Percentiles rank a stretch among this genome's conserved stretches.
phyloP scores from a whole-genome alignment of 1,140 invertebrate species.

The Parasteatoda tepidariorum region DNA sequence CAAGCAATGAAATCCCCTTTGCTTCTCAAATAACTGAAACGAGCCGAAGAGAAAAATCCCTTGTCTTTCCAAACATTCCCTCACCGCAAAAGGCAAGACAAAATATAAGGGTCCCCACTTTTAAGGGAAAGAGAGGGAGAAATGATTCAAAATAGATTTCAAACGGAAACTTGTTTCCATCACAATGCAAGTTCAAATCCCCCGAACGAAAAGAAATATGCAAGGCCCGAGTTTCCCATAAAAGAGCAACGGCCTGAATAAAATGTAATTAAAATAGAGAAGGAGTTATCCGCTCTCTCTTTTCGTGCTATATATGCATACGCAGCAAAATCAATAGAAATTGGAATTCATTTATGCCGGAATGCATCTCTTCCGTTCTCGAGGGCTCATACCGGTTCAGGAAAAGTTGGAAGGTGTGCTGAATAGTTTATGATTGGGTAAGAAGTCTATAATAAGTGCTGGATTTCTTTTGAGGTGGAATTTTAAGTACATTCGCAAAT shows the following conservation, averaged over 20 bases:
- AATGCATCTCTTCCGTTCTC: background rate
- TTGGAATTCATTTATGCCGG: background rate
- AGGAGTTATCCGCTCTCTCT: background rate
- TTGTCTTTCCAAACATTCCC: background rate
- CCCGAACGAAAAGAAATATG: background rate
- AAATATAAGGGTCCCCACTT: background rate
- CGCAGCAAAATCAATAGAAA: background rate
- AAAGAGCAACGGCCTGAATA: background rate
- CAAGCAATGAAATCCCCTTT: no score
- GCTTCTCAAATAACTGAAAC: no score
- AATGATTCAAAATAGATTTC: background rate
- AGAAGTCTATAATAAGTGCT: no score
- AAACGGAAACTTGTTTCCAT: background rate
- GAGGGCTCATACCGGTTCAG: background rate
- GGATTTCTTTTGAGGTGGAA: no score
- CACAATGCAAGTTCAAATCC: background rate
- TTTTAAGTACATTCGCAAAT: no score
- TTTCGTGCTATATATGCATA: background rate
- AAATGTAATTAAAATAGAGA: background rate
- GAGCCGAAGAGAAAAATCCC: background rate
- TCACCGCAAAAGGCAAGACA: background rate
- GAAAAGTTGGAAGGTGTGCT: background rate
- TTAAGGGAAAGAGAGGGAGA: background rate
- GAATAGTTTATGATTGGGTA: background rate
- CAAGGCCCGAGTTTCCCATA: background rate